phyloP scores from a whole-genome alignment of 2,888 invertebrate genomes.

The Drosophila mulleri region DNA sequence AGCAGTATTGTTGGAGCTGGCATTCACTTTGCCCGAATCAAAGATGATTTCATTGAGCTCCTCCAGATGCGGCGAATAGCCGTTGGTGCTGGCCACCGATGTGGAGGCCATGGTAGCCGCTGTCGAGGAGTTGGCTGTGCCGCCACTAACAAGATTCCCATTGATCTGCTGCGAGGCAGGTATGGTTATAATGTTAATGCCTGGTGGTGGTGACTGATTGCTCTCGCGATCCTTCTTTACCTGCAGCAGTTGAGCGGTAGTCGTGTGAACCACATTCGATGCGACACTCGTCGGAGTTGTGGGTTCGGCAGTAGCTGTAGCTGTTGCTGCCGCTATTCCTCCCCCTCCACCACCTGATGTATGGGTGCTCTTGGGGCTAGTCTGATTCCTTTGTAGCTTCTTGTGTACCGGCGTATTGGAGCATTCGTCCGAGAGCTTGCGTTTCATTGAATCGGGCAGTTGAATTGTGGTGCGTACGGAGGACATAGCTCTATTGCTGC shows the following conservation, averaged over 20 bases:
- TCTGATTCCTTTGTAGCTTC: conserved; percentile 41
- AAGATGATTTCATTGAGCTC: conserved; percentile 83
- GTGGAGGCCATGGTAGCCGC: conserved; percentile 77
- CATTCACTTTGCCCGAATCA: conserved; percentile 61
- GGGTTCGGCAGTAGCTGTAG: conserved; percentile 31
- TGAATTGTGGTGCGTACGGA: conserved; percentile 74
- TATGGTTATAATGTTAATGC: conserved; percentile 83
- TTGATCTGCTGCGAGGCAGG: conserved; percentile 71
- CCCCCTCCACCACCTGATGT: background rate
- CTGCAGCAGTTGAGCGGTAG: conserved; percentile 70
- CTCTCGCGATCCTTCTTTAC: conserved; percentile 78
- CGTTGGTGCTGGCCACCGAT: conserved; percentile 79
- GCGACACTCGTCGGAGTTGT: conserved; percentile 25
- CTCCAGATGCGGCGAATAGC: conserved; percentile 82
- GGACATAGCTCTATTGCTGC: conserved; percentile 26
- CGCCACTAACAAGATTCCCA: conserved; percentile 49
- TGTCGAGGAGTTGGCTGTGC: conserved; percentile 68
- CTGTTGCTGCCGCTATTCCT: background rate
- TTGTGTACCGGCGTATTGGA: conserved; percentile 30
- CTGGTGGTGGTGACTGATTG: conserved; percentile 65
- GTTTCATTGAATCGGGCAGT: conserved; percentile 79
- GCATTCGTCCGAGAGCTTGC: conserved; percentile 78
- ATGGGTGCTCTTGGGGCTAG: conserved; percentile 41
- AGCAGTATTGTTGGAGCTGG: conserved; percentile 41
- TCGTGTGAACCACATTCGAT: conserved; percentile 64